Evolutionary conservation across 2,113 vertebrate species (phyloP).

Genomic region (Cryptotis parvus): DNA sequence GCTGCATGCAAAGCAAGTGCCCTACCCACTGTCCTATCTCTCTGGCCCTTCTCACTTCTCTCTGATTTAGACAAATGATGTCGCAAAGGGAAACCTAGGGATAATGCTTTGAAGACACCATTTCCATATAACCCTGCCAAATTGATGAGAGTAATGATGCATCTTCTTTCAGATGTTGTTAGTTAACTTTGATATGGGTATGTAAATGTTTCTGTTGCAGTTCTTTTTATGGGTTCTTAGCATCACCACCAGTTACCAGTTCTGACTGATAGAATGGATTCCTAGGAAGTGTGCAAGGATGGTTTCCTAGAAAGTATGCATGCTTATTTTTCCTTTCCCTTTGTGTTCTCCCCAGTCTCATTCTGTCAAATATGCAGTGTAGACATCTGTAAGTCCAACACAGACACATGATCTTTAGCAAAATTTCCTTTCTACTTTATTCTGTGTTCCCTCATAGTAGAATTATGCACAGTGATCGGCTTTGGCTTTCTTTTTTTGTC

Average conservation of each 20-base stretch:
- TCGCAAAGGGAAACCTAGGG: background rate
- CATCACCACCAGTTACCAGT: background rate
- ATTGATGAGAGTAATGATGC: background rate
- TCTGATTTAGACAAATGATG: slow-evolving; percentile 18
- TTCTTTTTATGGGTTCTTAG: slow-evolving; percentile 7
- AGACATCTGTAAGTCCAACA: slow-evolving; percentile 42
- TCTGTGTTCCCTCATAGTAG: background rate
- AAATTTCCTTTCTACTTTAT: slow-evolving; percentile 41
- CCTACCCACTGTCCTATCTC: too few species aligned
- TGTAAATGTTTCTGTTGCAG: slow-evolving; percentile 24
- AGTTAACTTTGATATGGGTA: slow-evolving; percentile 21
- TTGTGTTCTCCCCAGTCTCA: slow-evolving; percentile 13
- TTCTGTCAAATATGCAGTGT: slow-evolving; percentile 21
- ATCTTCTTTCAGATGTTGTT: slow-evolving; percentile 35
- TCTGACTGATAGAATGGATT: background rate
- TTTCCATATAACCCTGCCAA: slow-evolving; percentile 28
- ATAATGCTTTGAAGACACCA: background rate
- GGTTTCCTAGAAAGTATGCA: background rate
- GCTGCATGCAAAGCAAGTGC: too few species aligned
- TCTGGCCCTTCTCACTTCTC: too few species aligned
- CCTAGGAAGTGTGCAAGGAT: too few species aligned
- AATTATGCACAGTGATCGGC: background rate
- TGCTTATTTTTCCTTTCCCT: background rate
- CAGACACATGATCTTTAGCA: background rate
- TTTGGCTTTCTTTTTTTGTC: slow-evolving; percentile 19